phyloP scores from a whole-genome alignment of 2,797 vertebrate species.

The Chromis chromis region DNA sequence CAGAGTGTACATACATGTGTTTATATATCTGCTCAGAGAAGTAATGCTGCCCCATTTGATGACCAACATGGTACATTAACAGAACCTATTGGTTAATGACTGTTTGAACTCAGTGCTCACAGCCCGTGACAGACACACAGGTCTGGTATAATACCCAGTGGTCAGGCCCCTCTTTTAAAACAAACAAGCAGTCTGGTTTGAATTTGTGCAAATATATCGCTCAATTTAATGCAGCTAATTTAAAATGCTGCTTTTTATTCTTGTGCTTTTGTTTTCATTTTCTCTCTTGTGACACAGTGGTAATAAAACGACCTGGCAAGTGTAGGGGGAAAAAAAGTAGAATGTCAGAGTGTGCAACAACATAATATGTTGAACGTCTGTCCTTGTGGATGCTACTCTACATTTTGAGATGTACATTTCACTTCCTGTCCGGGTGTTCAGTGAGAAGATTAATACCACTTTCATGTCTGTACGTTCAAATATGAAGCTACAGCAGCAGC shows the following conservation, averaged over 20 bases:
- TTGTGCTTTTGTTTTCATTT: conserved; percentile 56
- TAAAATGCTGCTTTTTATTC: conserved; percentile 43
- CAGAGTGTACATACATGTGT: not conserved
- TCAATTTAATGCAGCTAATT: conserved; percentile 62
- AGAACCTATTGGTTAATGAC: conserved; percentile 62
- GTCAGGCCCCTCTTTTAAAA: conserved; percentile 47
- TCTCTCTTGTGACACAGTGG: conserved; percentile 44
- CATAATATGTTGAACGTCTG: conserved; percentile 17
- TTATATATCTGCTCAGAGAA: conserved; percentile 18
- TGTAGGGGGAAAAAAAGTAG: not conserved
- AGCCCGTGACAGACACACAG: conserved; percentile 51
- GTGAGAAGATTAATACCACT: not conserved
- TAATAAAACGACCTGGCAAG: conserved; percentile 28
- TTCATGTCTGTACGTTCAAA: not conserved
- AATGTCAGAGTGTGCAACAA: conserved; percentile 19
- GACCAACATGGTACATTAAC: conserved; percentile 61
- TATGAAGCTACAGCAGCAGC: not conserved
- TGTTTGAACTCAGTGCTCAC: conserved; percentile 57
- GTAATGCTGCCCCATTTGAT: conserved; percentile 43
- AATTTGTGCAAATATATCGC: conserved; percentile 48
- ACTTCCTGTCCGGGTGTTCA: not conserved
- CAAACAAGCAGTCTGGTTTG: conserved; percentile 52
- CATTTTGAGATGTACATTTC: conserved; percentile 21
- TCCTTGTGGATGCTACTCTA: not conserved
- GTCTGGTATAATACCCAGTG: conserved; percentile 34